A percentile compares a stretch with the other conserved stretches of the same genome.
These are phyloP conservation scores for Hiodon alosoides DNA, from an alignment of 2,113 vertebrate genomes.

Conservation along the genomic window DNA sequence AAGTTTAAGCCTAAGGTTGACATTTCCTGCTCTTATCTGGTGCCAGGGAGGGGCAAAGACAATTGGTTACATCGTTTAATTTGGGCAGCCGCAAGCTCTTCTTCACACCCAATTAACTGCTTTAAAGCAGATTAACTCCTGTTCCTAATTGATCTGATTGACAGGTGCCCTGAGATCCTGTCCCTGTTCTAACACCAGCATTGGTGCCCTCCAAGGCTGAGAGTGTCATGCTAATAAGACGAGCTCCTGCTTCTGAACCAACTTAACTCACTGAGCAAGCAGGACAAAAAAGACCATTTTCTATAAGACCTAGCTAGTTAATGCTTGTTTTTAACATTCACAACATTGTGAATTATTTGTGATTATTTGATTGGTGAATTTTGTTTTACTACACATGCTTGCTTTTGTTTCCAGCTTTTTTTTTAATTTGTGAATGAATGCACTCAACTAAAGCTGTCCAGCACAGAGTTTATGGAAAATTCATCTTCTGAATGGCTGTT, in stretches of 20 bases:
- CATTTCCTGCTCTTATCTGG: conserved; percentile 18
- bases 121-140: conserved; percentile 59
- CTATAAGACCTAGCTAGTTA: not conserved
- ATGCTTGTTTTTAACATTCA: not conserved
- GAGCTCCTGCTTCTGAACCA: not conserved
- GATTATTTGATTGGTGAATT: no score
- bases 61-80: conserved; percentile 52
- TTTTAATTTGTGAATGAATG: not conserved
- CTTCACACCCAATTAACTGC: conserved; percentile 63
- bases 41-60: conserved; percentile 36
- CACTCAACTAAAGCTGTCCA: not conserved
- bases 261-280: not conserved
- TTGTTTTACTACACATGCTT: no score
- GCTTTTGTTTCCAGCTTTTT: no score
- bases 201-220: not conserved
- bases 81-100: conserved; percentile 56
- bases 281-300: not conserved
- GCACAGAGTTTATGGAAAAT: no score
- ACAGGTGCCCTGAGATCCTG: conserved; percentile 43
- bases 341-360: not conserved
- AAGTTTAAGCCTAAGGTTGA: conserved; percentile 12
- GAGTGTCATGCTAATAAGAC: not conserved
- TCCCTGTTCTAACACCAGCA: conserved; percentile 32
- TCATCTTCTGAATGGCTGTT: no score
- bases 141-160: conserved; percentile 49